A percentile compares a stretch with the other conserved stretches of the same genome.
Evolutionary conservation across 2,888 invertebrate genomes (phyloP).

Genomic region (Leucophenga maculata): DNA sequence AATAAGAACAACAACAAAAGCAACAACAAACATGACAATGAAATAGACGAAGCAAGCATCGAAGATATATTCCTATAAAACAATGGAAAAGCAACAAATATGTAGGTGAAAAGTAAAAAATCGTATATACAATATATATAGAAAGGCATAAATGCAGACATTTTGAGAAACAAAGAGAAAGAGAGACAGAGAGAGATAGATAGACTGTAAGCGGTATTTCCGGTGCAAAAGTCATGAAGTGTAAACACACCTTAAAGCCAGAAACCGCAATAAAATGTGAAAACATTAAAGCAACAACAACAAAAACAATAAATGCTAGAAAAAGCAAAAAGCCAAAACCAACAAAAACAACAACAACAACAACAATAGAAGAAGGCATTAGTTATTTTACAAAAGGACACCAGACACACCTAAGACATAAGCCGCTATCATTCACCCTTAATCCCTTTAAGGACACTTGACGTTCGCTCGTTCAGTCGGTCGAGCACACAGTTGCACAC

Average conservation of each 20-base stretch:
- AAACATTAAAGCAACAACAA: slow-evolving; percentile 46
- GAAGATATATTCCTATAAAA: neutral
- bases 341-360: slow-evolving; percentile 11
- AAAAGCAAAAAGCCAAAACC: slow-evolving; percentile 15
- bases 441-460: slow-evolving; percentile 66
- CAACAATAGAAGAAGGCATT: slow-evolving; percentile 21
- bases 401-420: slow-evolving; percentile 64
- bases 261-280: slow-evolving; percentile 56
- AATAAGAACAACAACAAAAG: neutral
- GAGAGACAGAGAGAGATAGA: slow-evolving; percentile 27
- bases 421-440: slow-evolving; percentile 66
- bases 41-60: neutral
- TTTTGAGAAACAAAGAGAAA: neutral
- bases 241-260: slow-evolving; percentile 27
- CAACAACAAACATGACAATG: neutral
- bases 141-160: neutral
- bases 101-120: neutral
- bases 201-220: slow-evolving; percentile 22
- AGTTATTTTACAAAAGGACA: slow-evolving; percentile 54
- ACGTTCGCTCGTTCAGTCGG: slow-evolving; percentile 45
- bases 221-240: slow-evolving; percentile 21
- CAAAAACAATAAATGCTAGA: slow-evolving; percentile 22
- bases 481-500: slow-evolving; percentile 29
- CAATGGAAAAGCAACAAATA: neutral
- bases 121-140: too few species aligned